These are phyloP conservation scores for silkworm (Bombyx mori) DNA, from an alignment of 1,140 invertebrate genomes.

Conservation along the genomic window ASM3026992v2 NC_085112.1:13697001-13697500, in stretches of 20 bases:
- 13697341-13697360: not conserved
- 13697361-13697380: not conserved
- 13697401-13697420: too few relatives aligned
- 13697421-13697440: too few relatives aligned
- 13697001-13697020: conserved; percentile 5
- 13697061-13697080: conserved; percentile 54
- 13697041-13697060: conserved; percentile 64
- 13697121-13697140: conserved; percentile 86
- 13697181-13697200: conserved; percentile 82
- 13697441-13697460: too few relatives aligned
- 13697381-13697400: too few relatives aligned
- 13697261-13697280: conserved; percentile 54
- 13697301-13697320: conserved; percentile 25
- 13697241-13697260: conserved; percentile 51
- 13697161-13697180: conserved; percentile 82
- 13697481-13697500: too few relatives aligned
- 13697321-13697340: not conserved
- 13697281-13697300: conserved; percentile 47
- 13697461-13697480: too few relatives aligned
- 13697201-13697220: conserved; percentile 72
- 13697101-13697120: conserved; percentile 77
- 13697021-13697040: conserved; percentile 53
- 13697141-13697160: conserved; percentile 87
- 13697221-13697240: conserved; percentile 47
- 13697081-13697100: conserved; percentile 61